Base-by-base conservation (phyloP, 2,797 vertebrate genomes). In the Tragopan temminckii region DNA sequence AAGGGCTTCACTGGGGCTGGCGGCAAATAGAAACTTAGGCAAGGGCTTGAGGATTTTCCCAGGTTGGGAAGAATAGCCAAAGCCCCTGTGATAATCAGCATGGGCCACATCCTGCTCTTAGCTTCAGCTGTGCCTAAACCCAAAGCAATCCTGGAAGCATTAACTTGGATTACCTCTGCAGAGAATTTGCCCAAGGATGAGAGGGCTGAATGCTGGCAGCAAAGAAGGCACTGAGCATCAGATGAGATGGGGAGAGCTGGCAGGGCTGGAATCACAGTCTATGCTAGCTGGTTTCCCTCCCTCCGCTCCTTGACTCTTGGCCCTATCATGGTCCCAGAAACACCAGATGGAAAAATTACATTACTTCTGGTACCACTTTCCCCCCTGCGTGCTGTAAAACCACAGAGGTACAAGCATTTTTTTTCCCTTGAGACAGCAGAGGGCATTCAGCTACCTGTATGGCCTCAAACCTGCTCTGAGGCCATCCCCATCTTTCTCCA, bases 241-340 rank as follows among this genome's bases (percentile, higher is more conserved):
- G 80, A 90, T 96, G 94, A 90, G 83, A 92, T 89, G 89, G 88
- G 72, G 89, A 85, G 42, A 89, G 77, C 48, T 86, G 67, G 72
- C 91, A 95, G 91, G 88, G 92, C 83, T 97, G 95, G 95, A 97
- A 97, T 95, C 92, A 42, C 70, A 58, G 43, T 86, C 75, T 83
- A 77, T 93, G 25, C 53, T 59, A 84, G 9, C 35, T 81, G 78
- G 19, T 46, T 84, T 66, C 20, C n/a, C 59, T 77, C 53, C 24
- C 63, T 66, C 63, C 77, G 8, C 50, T 82, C 48, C 63, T 91
- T 52, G 31, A 13, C 13, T 79, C 36, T 66, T 61, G 55, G 50
- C 40, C 50, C 63, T 74, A 64, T 7, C 14, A 43, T 23, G 42
- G 27, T 78, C 58, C 21, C 58, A 62, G 82, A 86, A 91, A 19